These are phyloP conservation scores for Rafetus swinhoei DNA, from an alignment of 2,113 vertebrate species.

Conservation along the genomic window DNA sequence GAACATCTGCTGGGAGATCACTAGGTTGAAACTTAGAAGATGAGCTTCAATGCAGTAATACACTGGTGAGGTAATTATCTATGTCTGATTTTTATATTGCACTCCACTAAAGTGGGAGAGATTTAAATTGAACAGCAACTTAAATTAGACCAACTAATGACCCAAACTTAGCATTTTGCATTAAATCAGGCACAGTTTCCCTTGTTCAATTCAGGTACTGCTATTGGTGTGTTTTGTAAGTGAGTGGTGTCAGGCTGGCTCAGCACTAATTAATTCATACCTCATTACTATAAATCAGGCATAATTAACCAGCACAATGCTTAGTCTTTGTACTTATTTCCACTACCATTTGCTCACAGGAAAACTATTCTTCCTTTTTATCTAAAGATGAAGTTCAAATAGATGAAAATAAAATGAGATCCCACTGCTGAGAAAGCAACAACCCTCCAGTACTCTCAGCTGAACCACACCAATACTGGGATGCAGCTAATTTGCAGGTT, in stretches of 20 bases:
- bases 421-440: not conserved
- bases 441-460: not conserved
- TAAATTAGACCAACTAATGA: constrained; percentile 47
- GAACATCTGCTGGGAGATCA: not conserved
- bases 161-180: constrained; percentile 29
- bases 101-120: not conserved
- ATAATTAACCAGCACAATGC: not conserved
- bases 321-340: not conserved
- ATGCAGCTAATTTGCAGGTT: not conserved
- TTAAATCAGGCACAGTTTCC: constrained; percentile 38
- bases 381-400: not conserved
- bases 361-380: constrained; percentile 19
- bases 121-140: not conserved
- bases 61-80: not conserved
- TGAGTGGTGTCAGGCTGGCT: constrained; percentile 37
- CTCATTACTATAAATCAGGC: not conserved
- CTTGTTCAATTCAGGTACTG: constrained; percentile 6
- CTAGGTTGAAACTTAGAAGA: accelerated
- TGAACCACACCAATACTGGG: not conserved
- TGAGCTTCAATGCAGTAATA: not conserved
- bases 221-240: constrained; percentile 42
- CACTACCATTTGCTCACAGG: not conserved
- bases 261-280: constrained; percentile 57
- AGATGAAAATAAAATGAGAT: not conserved
- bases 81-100: not conserved